Evolutionary conservation across 2,797 vertebrate genomes (phyloP).

Genomic region (Myripristis jacobus): DNA sequence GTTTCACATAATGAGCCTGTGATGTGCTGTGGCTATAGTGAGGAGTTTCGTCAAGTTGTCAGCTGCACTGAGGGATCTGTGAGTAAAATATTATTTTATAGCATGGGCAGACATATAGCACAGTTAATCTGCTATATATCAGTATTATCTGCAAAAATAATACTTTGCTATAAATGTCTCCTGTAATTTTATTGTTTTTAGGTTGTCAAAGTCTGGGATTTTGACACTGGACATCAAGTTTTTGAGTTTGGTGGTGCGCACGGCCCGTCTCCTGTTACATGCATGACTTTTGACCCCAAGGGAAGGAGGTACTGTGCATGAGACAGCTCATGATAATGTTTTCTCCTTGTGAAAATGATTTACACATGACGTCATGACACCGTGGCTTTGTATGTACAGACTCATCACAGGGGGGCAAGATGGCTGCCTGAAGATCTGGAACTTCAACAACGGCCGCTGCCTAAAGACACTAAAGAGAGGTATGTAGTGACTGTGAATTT

Average conservation of each 20-base stretch:
- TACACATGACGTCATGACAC: neutral
- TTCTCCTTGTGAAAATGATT: neutral
- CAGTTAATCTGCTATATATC: neutral
- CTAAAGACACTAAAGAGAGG: slow-evolving; percentile 80
- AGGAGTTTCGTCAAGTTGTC: slow-evolving; percentile 84
- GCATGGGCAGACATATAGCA: neutral
- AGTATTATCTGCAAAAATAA: neutral
- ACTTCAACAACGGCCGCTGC: slow-evolving; percentile 80
- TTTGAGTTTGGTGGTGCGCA: slow-evolving; percentile 82
- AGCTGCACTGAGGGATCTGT: slow-evolving; percentile 87
- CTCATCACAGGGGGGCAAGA: slow-evolving; percentile 84
- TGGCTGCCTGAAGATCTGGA: slow-evolving; percentile 82
- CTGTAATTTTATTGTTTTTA: slow-evolving; percentile 48
- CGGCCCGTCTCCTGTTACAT: slow-evolving; percentile 77
- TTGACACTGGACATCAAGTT: slow-evolving; percentile 80
- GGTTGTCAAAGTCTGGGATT: slow-evolving; percentile 84
- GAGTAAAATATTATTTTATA: slow-evolving; percentile 70
- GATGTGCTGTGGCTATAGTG: slow-evolving; percentile 84
- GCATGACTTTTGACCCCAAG: slow-evolving; percentile 81
- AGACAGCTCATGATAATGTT: neutral
- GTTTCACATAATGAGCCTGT: slow-evolving; percentile 85
- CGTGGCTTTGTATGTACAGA: slow-evolving; percentile 55
- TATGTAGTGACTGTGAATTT: slow-evolving; percentile 23
- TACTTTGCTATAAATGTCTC: neutral
- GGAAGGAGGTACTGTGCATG: slow-evolving; percentile 78